Conservation (phyloP, 2,888 invertebrate species). For the Callinectes sapidus region DNA sequence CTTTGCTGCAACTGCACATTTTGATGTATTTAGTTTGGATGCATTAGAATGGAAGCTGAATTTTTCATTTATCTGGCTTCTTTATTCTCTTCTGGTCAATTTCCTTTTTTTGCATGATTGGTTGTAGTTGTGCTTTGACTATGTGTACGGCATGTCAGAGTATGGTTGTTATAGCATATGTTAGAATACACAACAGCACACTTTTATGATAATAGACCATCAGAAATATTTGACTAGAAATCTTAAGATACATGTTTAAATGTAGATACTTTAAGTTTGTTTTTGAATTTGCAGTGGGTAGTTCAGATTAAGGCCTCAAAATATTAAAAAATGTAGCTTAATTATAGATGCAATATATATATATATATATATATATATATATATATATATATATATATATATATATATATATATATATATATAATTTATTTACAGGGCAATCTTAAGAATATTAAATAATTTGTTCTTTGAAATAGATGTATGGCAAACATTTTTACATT, state of each 20-base stretch:
- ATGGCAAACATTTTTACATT: background rate
- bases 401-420: conserved; percentile 30
- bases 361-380: conserved; percentile 29
- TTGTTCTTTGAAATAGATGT: background rate
- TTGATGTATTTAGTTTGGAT: conserved; percentile 1
- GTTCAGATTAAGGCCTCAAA: background rate
- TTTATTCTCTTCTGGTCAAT: background rate
- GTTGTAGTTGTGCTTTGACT: background rate
- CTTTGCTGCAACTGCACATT: background rate
- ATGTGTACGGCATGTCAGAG: background rate
- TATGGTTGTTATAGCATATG: background rate
- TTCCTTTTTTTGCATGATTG: background rate
- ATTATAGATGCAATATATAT: conserved; percentile 32
- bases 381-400: conserved; percentile 38
- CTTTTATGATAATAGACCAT: background rate
- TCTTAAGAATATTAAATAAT: background rate
- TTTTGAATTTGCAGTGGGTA: conserved; percentile 2
- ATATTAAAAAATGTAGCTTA: background rate
- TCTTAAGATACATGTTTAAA: background rate
- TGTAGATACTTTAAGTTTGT: background rate
- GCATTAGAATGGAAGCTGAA: background rate
- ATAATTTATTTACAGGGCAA: background rate
- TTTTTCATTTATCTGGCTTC: background rate
- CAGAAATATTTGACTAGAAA: background rate
- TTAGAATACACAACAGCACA: background rate